These are phyloP conservation scores for Ferdinandea cuprea DNA, from an alignment of 2,888 invertebrate genomes.

Conservation along the genomic window DNA sequence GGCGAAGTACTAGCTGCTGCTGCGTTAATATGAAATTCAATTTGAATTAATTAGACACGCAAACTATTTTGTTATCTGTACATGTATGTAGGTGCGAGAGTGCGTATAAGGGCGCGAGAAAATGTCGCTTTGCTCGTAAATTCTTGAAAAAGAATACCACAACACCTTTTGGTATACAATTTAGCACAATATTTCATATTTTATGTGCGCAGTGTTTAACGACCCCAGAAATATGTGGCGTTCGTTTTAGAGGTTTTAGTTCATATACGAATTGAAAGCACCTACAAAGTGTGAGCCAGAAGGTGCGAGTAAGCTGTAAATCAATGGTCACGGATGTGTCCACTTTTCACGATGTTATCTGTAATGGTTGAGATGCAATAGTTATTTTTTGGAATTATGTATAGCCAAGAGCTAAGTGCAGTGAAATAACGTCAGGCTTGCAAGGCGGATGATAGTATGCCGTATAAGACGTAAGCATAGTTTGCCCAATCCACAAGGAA, in stretches of 20 bases:
- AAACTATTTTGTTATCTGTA: constrained; percentile 44
- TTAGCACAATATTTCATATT: constrained; percentile 72
- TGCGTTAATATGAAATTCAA: constrained; percentile 60
- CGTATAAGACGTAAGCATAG: too few relatives aligned
- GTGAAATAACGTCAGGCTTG: too few relatives aligned
- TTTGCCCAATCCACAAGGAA: too few relatives aligned
- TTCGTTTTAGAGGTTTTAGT: constrained; percentile 26
- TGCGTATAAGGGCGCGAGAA: constrained; percentile 44
- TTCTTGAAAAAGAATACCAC: constrained; percentile 41
- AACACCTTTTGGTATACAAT: constrained; percentile 55
- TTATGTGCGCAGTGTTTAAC: constrained; percentile 57
- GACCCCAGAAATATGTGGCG: constrained; percentile 35
- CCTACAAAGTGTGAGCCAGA: constrained; percentile 30
- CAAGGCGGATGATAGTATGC: too few relatives aligned
- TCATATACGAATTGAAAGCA: constrained; percentile 13
- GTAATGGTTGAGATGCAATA: constrained; percentile 5
- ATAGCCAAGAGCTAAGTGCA: too few relatives aligned
- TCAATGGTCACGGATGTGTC: constrained; percentile 67
- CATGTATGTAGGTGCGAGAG: constrained; percentile 21
- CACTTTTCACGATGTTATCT: constrained; percentile 45
- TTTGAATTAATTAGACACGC: constrained; percentile 73
- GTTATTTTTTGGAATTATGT: too few relatives aligned
- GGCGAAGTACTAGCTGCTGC: constrained; percentile 6
- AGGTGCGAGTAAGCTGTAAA: constrained; percentile 54
- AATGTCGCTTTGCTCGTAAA: constrained; percentile 27